These are phyloP conservation scores for Conistra vaccinii DNA, from an alignment of 2,888 invertebrate species.

Conservation along the genomic window DNA sequence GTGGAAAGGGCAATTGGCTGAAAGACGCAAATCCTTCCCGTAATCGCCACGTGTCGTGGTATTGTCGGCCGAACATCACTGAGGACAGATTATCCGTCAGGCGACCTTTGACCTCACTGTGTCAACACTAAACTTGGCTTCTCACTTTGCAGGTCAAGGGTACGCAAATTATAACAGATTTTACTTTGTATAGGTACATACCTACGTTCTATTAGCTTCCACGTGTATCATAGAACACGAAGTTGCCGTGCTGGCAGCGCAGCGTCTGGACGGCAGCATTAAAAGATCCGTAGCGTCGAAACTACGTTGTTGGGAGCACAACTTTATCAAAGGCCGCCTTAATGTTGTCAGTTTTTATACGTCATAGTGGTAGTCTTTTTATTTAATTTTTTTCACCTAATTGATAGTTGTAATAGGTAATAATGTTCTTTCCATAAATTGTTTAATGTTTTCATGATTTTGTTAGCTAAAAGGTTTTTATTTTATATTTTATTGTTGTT, in stretches of 20 bases:
- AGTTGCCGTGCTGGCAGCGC: not conserved
- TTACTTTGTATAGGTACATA: not conserved
- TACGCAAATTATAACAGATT: slow-evolving; percentile 2
- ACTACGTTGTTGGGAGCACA: too few species aligned
- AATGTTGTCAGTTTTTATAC: not conserved
- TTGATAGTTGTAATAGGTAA: too few species aligned
- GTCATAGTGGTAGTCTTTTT: too few species aligned
- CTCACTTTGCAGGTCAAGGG: slow-evolving; percentile 22
- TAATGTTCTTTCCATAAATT: too few species aligned
- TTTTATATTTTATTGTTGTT: too few species aligned
- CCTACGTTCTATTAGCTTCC: not conserved
- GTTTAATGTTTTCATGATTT: too few species aligned
- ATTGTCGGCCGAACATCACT: not conserved
- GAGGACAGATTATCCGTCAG: slow-evolving; percentile 13
- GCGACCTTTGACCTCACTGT: slow-evolving; percentile 1
- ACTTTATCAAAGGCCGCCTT: not conserved
- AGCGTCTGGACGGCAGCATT: too few species aligned
- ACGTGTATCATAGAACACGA: not conserved
- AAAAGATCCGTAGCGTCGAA: too few species aligned
- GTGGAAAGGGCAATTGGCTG: too few species aligned
- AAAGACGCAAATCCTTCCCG: not conserved
- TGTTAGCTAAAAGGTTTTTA: too few species aligned
- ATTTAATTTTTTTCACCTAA: too few species aligned
- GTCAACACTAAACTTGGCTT: slow-evolving; percentile 13
- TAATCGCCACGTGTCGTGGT: not conserved